Evolutionary conservation across 1,140 invertebrate species (phyloP).

Genomic region (Goniozus legneri): DNA sequence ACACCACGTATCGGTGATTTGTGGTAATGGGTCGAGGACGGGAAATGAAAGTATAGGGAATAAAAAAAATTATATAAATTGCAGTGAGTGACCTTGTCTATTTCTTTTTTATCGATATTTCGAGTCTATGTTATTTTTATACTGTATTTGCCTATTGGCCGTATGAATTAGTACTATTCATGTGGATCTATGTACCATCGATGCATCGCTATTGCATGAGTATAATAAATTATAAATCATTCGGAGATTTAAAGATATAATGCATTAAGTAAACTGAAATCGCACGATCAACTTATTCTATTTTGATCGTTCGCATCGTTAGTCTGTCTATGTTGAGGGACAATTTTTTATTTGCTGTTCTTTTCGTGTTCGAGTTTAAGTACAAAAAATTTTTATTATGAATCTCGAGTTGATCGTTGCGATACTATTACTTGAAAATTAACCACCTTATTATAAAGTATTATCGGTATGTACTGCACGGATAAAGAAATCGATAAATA

Average conservation of each 20-base stretch:
- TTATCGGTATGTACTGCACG: too few species aligned
- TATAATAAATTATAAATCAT: constrained; percentile 14
- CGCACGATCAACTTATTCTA: too few species aligned
- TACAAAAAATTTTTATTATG: too few species aligned
- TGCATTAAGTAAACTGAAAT: background rate
- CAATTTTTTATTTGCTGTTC: too few species aligned
- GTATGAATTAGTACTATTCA: constrained; percentile 36
- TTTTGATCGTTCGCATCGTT: background rate
- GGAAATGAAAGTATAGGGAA: constrained; percentile 14
- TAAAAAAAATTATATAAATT: constrained; percentile 30
- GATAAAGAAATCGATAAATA: constrained; percentile 20
- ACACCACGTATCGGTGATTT: background rate
- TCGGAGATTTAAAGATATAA: background rate
- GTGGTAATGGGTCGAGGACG: background rate
- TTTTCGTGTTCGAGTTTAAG: too few species aligned
- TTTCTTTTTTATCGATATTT: constrained; percentile 49
- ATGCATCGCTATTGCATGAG: constrained; percentile 27
- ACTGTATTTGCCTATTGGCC: constrained; percentile 42
- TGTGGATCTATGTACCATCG: constrained; percentile 29
- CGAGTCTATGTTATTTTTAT: constrained; percentile 47
- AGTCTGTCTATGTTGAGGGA: too few species aligned
- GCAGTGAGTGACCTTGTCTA: constrained; percentile 48
- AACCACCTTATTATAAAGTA: too few species aligned
- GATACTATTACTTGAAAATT: too few species aligned
- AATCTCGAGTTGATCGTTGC: too few species aligned